Percentiles rank a stretch among this genome's conserved stretches.
These are phyloP conservation scores for Syngnathus scovelli DNA, from an alignment of 2,113 vertebrate species.

Conservation along the genomic window DNA sequence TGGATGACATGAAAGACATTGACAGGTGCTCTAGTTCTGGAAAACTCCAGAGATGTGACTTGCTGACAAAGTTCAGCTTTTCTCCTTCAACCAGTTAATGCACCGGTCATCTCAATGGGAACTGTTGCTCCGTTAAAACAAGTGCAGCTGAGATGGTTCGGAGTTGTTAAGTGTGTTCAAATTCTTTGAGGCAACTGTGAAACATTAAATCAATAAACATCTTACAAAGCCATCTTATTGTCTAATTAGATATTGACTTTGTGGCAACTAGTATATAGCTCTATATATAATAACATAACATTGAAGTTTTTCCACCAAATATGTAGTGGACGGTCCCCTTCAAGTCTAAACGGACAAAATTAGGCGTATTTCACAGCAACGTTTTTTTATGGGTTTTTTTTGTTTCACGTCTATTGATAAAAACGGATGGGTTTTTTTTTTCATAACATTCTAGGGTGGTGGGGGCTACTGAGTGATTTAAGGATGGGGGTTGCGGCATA, in stretches of 20 bases:
- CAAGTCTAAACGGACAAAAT: no score
- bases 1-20: no score
- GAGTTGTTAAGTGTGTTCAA: background rate
- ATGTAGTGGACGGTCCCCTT: no score
- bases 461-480: background rate
- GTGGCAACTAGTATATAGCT: background rate
- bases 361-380: background rate
- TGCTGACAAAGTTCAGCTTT: background rate
- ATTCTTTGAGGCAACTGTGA: background rate
- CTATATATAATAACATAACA: background rate
- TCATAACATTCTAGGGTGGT: background rate
- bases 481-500: no score
- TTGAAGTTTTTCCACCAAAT: background rate
- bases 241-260: background rate
- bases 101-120: background rate
- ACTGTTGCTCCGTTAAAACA: no score
- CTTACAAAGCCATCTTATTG: background rate
- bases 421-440: background rate
- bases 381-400: background rate
- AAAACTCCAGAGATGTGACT: no score
- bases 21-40: no score
- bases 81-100: background rate
- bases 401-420: background rate
- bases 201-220: background rate
- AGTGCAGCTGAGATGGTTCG: background rate